Conservation (phyloP, 2,888 invertebrate species). For the Drosophila borborema region DNA sequence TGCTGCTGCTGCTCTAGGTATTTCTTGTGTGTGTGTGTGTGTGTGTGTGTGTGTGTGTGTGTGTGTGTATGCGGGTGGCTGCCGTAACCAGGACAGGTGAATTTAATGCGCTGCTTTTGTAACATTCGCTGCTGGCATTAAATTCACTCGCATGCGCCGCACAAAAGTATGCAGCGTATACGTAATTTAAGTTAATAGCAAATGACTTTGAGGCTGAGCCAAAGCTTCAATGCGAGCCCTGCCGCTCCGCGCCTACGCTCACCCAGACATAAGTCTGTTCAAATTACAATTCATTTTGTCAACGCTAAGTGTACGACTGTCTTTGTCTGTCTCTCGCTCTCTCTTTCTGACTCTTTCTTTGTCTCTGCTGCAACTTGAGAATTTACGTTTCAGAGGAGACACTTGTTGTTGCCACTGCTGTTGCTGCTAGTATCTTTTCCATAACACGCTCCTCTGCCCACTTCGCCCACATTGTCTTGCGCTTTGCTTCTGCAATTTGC, state of each 20-base stretch:
- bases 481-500: conserved; percentile 69
- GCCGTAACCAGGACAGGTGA: conserved; percentile 30
- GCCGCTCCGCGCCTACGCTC: background rate
- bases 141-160: conserved; percentile 51
- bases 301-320: conserved; percentile 40
- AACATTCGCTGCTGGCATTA: conserved; percentile 50
- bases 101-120: conserved; percentile 61
- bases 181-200: conserved; percentile 77
- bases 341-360: conserved; percentile 10
- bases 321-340: conserved; percentile 15
- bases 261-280: conserved; percentile 50
- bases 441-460: background rate
- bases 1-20: conserved; percentile 16
- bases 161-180: conserved; percentile 66
- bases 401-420: conserved; percentile 47
- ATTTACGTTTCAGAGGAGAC: conserved; percentile 57
- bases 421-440: conserved; percentile 1
- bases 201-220: conserved; percentile 45
- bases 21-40: background rate
- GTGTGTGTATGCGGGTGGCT: conserved; percentile 7
- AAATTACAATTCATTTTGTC: conserved; percentile 77
- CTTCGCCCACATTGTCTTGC: conserved; percentile 5
- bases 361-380: conserved; percentile 47
- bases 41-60: conserved; percentile 16
- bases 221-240: background rate